A percentile compares a stretch with the other conserved stretches of the same genome.
Evolutionary conservation across 2,888 invertebrate genomes (phyloP).

Genomic region (Zaprionus lineosus): DNA sequence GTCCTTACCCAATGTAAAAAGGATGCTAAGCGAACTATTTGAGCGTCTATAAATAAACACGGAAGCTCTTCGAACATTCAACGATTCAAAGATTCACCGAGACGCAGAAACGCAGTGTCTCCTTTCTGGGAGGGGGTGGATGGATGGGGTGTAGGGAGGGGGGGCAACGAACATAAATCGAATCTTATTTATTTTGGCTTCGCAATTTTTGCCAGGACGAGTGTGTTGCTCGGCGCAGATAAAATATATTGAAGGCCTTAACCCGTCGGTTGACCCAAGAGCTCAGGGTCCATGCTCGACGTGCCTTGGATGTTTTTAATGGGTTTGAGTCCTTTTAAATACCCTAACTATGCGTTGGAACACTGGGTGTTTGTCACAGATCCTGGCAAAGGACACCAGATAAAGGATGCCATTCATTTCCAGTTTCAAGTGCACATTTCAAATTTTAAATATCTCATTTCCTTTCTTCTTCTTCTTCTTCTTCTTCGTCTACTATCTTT

Average conservation of each 20-base stretch:
- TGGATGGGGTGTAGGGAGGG: too few species aligned
- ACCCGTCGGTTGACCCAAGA: slow-evolving; percentile 54
- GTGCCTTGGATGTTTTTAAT: slow-evolving; percentile 51
- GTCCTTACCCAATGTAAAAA: slow-evolving; percentile 31
- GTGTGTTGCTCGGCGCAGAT: slow-evolving; percentile 70
- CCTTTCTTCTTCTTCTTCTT: too few species aligned
- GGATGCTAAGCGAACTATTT: slow-evolving; percentile 67
- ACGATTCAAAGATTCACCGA: too few species aligned
- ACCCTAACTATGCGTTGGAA: too few species aligned
- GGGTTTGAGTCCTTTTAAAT: slow-evolving; percentile 27
- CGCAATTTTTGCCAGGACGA: slow-evolving; percentile 61
- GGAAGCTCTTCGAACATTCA: slow-evolving; percentile 53
- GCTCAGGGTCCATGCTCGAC: slow-evolving; percentile 22
- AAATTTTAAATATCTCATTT: too few species aligned
- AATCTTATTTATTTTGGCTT: slow-evolving; percentile 76
- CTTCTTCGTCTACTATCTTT: too few species aligned
- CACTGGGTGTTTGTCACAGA: too few species aligned
- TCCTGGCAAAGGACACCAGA: too few species aligned
- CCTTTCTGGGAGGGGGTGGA: too few species aligned
- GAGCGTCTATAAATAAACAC: slow-evolving; percentile 71
- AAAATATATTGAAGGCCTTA: slow-evolving; percentile 70
- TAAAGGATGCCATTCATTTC: too few species aligned
- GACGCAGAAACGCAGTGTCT: too few species aligned
- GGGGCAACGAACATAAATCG: slow-evolving; percentile 67
- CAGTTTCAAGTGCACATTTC: too few species aligned